Evolutionary conservation across 2,797 vertebrate species (phyloP), one percentile per base, ranked within the genome.

Genomic region (Microchirus variegatus): DNA sequence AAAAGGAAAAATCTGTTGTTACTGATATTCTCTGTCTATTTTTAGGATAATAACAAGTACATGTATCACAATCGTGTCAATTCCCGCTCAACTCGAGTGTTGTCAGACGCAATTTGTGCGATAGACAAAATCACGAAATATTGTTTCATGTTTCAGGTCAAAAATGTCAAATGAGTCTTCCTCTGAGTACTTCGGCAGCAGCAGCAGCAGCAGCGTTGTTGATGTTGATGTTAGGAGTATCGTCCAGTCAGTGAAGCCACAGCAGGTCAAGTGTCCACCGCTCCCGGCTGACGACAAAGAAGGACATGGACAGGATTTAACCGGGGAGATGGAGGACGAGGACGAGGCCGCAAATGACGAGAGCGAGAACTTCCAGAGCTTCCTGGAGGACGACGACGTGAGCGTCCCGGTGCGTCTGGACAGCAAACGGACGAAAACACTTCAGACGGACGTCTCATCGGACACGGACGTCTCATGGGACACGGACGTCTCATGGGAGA

Each of bases 351-450:
- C 0, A 49, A 53, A 57, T 19, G 49, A 44, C 10, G 52, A 53
- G 47, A 40, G 45, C 0, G 2, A 66, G 0, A 19, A 16, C 53
- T 67, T 76, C 55, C 51, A 58, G 11, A 74, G 67, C 31, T 7
- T 83, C 37, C 71, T 71, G 63, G 53, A 79, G 37, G 75, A 81
- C 0, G 78, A 81, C 0, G 78, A 85, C 16, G 0, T 36, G 42
- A 59, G 71, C 55, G 67, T 85, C 10, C 41, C 78, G 0, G 3
- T 37, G 26, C 65, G 26, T 44, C 3, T 45, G 37, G 7, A 37
- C 22, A n/a, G 15, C 0, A 1, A 57, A 2, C n/a, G 19, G 26
- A 5, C 18, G n/a, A 5, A 17, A 1, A 7, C 12, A 0, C 5
- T 1, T 1, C 36, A 14, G 5, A 42, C 12, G 11, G 41, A 42